These are phyloP conservation scores for Gibbula magus DNA, from an alignment of 2,888 invertebrate genomes.

Conservation along the genomic window DNA sequence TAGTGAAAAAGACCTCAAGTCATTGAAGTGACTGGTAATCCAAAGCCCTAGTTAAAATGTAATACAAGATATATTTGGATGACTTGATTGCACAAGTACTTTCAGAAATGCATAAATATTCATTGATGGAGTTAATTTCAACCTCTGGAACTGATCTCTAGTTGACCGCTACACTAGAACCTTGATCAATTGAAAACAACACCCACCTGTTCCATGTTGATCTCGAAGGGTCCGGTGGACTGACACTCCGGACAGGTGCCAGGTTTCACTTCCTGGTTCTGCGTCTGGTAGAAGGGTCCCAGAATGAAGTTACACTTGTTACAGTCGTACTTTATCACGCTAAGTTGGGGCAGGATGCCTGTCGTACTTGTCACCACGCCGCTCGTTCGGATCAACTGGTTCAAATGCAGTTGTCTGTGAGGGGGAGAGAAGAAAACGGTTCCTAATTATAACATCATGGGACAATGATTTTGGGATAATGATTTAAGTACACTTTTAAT, in stretches of 20 bases:
- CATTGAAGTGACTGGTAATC: too few relatives aligned
- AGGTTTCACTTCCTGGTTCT: constrained; percentile 94
- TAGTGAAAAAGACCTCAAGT: too few relatives aligned
- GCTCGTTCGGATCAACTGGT: constrained; percentile 92
- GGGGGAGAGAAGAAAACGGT: too few relatives aligned
- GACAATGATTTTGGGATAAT: too few relatives aligned
- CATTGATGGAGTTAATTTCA: too few relatives aligned
- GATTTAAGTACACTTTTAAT: too few relatives aligned
- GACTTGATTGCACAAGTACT: too few relatives aligned
- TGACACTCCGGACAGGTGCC: constrained; percentile 99
- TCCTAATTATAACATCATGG: too few relatives aligned
- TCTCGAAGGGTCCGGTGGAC: constrained; percentile 94
- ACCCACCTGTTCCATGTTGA: constrained; percentile 91
- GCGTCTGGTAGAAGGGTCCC: constrained; percentile 96
- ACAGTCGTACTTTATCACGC: constrained; percentile 97
- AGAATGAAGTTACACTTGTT: constrained; percentile 94
- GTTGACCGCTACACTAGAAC: neutral
- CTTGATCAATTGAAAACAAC: too few relatives aligned
- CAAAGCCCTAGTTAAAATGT: too few relatives aligned
- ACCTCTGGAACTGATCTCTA: neutral
- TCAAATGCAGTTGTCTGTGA: constrained; percentile 81
- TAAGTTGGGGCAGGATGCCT: constrained; percentile 91
- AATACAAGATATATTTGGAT: too few relatives aligned
- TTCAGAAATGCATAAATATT: too few relatives aligned
- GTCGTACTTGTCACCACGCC: constrained; percentile 98